Evolutionary conservation across 2,797 vertebrate species (phyloP).

Genomic region (Cephalopachus bancanus): DNA sequence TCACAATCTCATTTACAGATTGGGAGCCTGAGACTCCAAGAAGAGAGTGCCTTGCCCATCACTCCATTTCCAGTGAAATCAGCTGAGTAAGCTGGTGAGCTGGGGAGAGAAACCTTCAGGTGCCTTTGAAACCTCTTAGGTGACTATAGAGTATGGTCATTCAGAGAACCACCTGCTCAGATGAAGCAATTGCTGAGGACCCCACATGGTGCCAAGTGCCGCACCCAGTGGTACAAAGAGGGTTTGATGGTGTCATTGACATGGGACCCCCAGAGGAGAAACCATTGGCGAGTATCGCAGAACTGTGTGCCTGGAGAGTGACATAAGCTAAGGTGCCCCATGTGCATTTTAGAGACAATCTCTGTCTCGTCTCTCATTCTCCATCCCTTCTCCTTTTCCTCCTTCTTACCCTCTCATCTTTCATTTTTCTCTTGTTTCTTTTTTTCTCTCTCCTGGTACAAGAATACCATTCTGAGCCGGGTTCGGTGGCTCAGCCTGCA

Average conservation of each 20-base stretch:
- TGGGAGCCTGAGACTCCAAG: neutral
- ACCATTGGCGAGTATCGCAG: neutral
- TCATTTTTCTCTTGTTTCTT: neutral
- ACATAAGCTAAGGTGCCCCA: neutral
- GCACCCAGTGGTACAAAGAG: neutral
- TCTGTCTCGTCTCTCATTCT: neutral
- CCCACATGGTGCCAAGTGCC: neutral
- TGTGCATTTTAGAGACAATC: neutral
- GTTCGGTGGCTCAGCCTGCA: too few species aligned
- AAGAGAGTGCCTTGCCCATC: neutral
- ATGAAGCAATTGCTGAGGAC: neutral
- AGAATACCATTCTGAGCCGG: neutral
- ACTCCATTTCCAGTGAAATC: too few species aligned
- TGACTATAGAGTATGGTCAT: neutral
- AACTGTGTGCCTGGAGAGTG: fast-evolving
- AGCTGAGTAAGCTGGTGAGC: fast-evolving
- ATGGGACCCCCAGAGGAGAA: neutral
- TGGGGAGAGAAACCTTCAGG: neutral
- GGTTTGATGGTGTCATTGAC: neutral
- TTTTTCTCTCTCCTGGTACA: neutral
- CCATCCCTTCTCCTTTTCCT: neutral
- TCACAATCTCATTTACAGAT: neutral
- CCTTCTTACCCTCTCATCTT: neutral
- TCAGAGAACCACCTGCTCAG: neutral
- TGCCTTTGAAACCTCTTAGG: neutral